Base-by-base conservation (phyloP, 2,113 vertebrate species). In the Bombycilla garrulus region DNA sequence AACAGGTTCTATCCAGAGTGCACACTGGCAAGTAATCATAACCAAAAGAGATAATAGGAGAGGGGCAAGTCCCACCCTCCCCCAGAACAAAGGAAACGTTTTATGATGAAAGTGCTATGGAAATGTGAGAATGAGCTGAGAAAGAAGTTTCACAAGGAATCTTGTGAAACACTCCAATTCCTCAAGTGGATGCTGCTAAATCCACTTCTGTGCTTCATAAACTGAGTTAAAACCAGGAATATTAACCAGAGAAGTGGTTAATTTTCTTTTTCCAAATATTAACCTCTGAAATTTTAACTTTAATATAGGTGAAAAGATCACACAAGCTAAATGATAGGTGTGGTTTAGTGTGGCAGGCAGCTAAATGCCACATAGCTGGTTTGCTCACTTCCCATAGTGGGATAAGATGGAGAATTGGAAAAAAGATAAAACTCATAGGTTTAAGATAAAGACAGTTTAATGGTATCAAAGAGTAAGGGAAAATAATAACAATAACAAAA, bases 11-110 rank as follows among this genome's bases (percentile, higher is more conserved):
- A 25, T 24, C 40, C 42, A 57, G 15, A 16, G 9, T 38, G 2
- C 7, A 44, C 51, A 14, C 9, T 74, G 40, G 16, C 11, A 77
- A 51, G 25, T 24, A 44, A 58, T 14, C 21, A 33, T 25, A 66
- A 56, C 10, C 10, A 54, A 29, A 19, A 36, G 11, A 81, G 8
- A 11, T 25, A 66, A 66, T 4, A 58, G 33, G 9, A 78, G 33
- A 74, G 25, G 6, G 33, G 3, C 3, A 88, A 54, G 20, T 54
- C 5, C 7, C 7, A 1, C 2, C 1, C 1, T 16, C 0, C 1
- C 3, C 2, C 4, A 20, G 45, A 61, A 25, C 21, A 54, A 92
- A 65, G 36, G 23, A 67, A 50, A 18, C 24, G 20, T 61, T 91
- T 93, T 70, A 50, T 19, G 25, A 33, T 28, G 24, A 36, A 66